These are phyloP conservation scores for Thalassarche chlororhynchos DNA, from an alignment of 2,113 vertebrate genomes.

Conservation along the genomic window DNA sequence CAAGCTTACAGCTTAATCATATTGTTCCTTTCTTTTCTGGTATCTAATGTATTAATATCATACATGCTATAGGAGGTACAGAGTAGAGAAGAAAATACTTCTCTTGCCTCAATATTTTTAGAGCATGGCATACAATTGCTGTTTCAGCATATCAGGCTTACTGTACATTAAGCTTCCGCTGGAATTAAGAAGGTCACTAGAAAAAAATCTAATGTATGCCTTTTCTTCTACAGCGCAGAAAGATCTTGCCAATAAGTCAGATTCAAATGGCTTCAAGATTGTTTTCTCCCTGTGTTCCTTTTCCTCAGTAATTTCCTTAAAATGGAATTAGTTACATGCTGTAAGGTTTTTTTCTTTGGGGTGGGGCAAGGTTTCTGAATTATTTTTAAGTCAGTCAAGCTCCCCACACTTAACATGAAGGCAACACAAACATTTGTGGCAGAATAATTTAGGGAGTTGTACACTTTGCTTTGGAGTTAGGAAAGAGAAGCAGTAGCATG, in stretches of 20 bases:
- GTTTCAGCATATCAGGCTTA: background rate
- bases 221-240: background rate
- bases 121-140: background rate
- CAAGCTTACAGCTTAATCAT: background rate
- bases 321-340: background rate
- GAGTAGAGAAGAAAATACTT: background rate
- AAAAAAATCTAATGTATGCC: background rate
- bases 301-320: background rate
- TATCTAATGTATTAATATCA: background rate
- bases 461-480: background rate
- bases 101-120: background rate
- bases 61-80: background rate
- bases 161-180: background rate
- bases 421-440: background rate
- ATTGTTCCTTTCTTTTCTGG: background rate
- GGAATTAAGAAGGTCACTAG: background rate
- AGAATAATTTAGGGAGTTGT: background rate
- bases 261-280: background rate
- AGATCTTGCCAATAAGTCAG: background rate
- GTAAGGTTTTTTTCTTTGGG: background rate
- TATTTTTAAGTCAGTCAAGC: background rate
- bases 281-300: background rate
- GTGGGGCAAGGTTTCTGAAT: background rate
- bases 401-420: background rate
- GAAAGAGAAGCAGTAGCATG: background rate